phyloP scores from a whole-genome alignment of 2,113 vertebrate genomes.

The Cinclus cinclus region DNA sequence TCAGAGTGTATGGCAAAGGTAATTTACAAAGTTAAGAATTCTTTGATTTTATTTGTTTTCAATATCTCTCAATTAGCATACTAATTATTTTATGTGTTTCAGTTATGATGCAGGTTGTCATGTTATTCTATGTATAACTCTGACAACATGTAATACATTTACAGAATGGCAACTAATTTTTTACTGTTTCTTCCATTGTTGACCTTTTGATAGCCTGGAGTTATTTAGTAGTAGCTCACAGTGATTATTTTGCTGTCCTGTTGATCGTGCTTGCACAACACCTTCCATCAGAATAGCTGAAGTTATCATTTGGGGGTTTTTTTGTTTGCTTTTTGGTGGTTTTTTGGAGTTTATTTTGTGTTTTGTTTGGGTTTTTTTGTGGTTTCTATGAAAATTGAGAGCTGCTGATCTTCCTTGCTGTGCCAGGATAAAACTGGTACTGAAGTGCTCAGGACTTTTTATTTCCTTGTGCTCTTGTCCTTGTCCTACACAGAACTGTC shows the following conservation, averaged over 20 bases:
- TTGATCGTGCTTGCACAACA: not conserved
- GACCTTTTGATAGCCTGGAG: not conserved
- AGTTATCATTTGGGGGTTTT: not conserved
- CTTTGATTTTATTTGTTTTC: not conserved
- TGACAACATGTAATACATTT: not conserved
- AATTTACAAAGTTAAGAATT: not conserved
- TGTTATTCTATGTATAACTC: not conserved
- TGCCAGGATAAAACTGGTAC: not conserved
- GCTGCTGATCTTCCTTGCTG: not conserved
- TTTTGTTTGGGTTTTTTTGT: too few relatives aligned
- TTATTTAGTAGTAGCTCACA: not conserved
- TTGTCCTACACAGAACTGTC: not conserved
- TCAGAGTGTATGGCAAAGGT: not conserved
- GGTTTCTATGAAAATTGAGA: not conserved
- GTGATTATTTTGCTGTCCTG: not conserved
- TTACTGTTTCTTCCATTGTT: not conserved
- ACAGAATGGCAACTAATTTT: not conserved
- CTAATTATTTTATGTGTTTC: not conserved
- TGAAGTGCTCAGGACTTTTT: not conserved
- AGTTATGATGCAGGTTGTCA: not conserved
- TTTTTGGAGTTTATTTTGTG: too few relatives aligned
- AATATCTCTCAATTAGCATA: not conserved
- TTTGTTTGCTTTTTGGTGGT: too few relatives aligned
- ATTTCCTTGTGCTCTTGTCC: not conserved
- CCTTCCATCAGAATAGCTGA: not conserved